These are phyloP conservation scores for Octonoba sinensis DNA, from an alignment of 2,888 invertebrate genomes.

Conservation along the genomic window DNA sequence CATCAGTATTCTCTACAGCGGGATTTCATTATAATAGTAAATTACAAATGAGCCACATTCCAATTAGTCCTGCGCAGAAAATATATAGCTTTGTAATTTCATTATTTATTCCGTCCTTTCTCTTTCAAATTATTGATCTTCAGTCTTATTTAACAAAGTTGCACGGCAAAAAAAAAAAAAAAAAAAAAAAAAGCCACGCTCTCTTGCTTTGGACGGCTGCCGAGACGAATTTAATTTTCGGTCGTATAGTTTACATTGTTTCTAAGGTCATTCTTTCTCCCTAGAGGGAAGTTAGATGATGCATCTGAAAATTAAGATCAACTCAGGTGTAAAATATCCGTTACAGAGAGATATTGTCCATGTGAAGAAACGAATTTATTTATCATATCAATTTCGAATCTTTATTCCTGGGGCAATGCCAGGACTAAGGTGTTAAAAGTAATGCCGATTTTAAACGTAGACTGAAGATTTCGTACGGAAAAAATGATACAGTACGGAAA, in stretches of 20 bases:
- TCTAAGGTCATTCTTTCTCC: constrained; percentile 30
- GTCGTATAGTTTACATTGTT: constrained; percentile 31
- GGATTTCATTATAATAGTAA: no score
- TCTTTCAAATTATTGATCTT: constrained; percentile 56
- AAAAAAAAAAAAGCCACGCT: no score
- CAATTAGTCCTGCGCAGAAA: constrained; percentile 56
- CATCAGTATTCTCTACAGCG: no score
- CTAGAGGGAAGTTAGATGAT: constrained; percentile 12
- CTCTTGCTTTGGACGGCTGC: constrained; percentile 55
- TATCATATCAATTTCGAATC: constrained; percentile 9
- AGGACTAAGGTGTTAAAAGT: constrained; percentile 2
- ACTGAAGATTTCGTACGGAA: no score
- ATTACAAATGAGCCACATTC: not conserved
- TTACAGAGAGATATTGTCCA: constrained; percentile 10
- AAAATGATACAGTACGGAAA: no score
- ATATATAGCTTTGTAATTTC: constrained; percentile 44
- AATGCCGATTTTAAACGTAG: constrained; percentile 10
- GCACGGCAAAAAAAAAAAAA: constrained; percentile 48
- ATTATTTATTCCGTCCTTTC: constrained; percentile 38
- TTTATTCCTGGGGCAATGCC: constrained; percentile 14
- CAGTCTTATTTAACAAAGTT: constrained; percentile 35
- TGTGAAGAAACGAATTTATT: constrained; percentile 21
- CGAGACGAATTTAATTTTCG: constrained; percentile 53
- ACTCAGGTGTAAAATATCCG: constrained; percentile 22
- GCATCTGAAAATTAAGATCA: constrained; percentile 18